These are phyloP conservation scores for Diaprepes abbreviatus DNA, from an alignment of 2,888 invertebrate species.

Conservation along the genomic window DNA sequence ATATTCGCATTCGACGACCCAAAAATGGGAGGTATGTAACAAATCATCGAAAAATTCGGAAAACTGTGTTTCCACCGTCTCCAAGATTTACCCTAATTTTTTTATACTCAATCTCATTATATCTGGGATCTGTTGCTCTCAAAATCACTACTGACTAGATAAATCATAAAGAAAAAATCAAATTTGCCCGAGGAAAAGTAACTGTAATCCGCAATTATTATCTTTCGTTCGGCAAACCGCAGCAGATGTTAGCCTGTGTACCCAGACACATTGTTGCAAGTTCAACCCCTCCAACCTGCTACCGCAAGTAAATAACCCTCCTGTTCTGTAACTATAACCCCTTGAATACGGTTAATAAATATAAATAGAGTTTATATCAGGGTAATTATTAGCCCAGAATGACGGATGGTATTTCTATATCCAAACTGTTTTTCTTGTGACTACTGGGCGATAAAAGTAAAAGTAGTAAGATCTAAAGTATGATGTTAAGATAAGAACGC, in stretches of 20 bases:
- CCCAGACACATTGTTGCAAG: conserved; percentile 28
- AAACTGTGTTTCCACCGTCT: too few relatives aligned
- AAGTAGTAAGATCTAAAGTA: too few relatives aligned
- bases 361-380: not conserved
- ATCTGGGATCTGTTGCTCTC: too few relatives aligned
- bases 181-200: conserved; percentile 48
- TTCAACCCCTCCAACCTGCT: conserved; percentile 22
- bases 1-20: too few relatives aligned
- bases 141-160: not conserved
- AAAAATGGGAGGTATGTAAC: too few relatives aligned
- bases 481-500: too few relatives aligned
- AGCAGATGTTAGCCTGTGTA: conserved; percentile 59
- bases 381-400: not conserved
- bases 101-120: too few relatives aligned
- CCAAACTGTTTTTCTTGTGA: too few relatives aligned
- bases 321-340: conserved; percentile 10
- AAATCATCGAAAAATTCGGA: too few relatives aligned
- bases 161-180: conserved; percentile 10
- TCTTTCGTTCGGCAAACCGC: conserved; percentile 57
- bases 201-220: conserved; percentile 52
- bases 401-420: not conserved
- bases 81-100: too few relatives aligned
- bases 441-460: too few relatives aligned
- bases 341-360: conserved; percentile 8
- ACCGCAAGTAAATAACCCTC: conserved; percentile 17